A percentile compares a stretch with the other conserved stretches of the same genome.
These are phyloP conservation scores for Natator depressus DNA, from an alignment of 2,113 vertebrate species.

Conservation along the genomic window DNA sequence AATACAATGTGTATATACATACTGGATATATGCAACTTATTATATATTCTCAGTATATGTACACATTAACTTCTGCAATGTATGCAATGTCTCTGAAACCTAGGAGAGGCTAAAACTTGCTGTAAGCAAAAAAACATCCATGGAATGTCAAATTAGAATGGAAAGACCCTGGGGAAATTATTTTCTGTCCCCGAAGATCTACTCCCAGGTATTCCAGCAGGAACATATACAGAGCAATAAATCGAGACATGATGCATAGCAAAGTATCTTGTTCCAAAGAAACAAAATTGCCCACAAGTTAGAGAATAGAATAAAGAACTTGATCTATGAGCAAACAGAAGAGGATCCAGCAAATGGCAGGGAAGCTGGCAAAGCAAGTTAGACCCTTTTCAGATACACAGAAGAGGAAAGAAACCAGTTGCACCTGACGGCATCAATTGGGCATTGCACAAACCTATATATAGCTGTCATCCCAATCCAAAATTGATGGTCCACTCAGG, in stretches of 20 bases:
- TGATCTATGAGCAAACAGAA: neutral
- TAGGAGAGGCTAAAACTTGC: neutral
- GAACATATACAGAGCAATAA: neutral
- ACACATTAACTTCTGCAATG: neutral
- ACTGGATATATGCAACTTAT: neutral
- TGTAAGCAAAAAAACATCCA: neutral
- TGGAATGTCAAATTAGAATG: neutral
- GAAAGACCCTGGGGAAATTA: neutral
- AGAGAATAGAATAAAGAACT: neutral
- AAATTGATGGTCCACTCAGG: neutral
- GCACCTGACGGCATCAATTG: neutral
- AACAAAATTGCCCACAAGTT: neutral
- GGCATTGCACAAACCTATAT: neutral
- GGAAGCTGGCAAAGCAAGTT: neutral
- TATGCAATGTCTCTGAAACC: neutral
- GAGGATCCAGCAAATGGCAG: neutral
- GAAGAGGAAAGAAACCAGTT: neutral
- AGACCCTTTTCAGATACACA: neutral
- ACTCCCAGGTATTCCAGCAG: neutral
- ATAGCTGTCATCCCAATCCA: neutral
- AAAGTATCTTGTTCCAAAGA: neutral
- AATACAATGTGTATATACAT: neutral
- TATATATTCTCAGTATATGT: fast-evolving
- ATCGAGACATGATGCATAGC: fast-evolving
- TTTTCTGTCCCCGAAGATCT: fast-evolving